Base-by-base conservation (phyloP, 2,797 vertebrate species). In the Masticophis lateralis region DNA sequence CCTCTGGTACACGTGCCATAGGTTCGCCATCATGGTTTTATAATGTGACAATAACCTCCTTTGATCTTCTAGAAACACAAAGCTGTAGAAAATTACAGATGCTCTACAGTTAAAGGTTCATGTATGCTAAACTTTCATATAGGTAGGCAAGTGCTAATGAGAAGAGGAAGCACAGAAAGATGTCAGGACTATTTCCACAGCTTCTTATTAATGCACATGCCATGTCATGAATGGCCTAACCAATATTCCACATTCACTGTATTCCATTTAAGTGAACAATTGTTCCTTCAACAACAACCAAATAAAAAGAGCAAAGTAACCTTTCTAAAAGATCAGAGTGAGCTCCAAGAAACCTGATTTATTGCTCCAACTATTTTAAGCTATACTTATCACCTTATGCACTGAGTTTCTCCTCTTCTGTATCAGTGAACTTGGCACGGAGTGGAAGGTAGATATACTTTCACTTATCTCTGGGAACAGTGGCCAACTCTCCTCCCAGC, bases 381-480 rank as follows among this genome's bases (percentile, higher is more conserved):
- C 87, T 47, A 11, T 83, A 61, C 14, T 91, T 93, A 93, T 93
- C 87, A 18, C 20, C 47, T 47, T 43, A 25, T 56, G 32, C 93
- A 47, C 47, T 47, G 69, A 61, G 63, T 93, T 66, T 74, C 90
- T 91, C 60, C 51, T 88, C 47, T 88, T 32, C 59, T 27, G 5
- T 87, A 25, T 27, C 0, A 0, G 79, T 93, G 92, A 90, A 27
- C 22, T 2, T 96, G 87, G 22, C 6, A 59, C 88, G 10, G 47
- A 95, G 59, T 53, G n/a, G 27, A 22, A 91, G 90, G 87, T 88
- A 93, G 60, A 90, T 66, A 20, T 1, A 5, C 60, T 94, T 59
- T 4, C 0, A 47, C 60, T 92, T 93, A 93, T 95, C 88, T 92
- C 74, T 69, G 20, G 27, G 53, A 91, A 28, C 28, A 79, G 57